phyloP scores from a whole-genome alignment of 2,888 invertebrate species.

The Yponomeuta plumbellus region DNA sequence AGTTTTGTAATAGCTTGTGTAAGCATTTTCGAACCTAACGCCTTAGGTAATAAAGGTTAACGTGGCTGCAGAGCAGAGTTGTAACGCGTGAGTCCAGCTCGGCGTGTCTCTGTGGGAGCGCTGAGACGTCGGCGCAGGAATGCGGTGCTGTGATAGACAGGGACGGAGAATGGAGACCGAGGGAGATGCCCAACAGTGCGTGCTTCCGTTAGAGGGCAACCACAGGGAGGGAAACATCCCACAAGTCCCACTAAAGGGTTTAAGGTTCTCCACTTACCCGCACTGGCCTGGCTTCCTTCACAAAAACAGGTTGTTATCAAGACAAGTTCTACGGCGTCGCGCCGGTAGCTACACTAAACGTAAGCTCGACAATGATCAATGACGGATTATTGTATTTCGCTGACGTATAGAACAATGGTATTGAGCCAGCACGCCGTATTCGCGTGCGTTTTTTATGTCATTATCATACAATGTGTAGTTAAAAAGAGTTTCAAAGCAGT shows the following conservation, averaged over 20 bases:
- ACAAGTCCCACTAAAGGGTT: slow-evolving; percentile 1
- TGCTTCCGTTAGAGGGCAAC: slow-evolving; percentile 5
- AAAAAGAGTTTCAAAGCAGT: not conserved
- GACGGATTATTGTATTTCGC: not conserved
- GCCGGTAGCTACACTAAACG: not conserved
- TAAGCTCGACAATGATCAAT: not conserved
- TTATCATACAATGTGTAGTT: not conserved
- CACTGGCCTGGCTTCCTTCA: not conserved
- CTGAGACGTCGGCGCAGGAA: slow-evolving; percentile 43
- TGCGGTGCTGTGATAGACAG: slow-evolving; percentile 38
- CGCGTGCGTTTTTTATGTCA: not conserved
- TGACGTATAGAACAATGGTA: not conserved
- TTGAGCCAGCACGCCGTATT: not conserved
- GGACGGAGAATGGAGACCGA: slow-evolving; percentile 28
- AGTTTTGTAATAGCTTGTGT: not conserved
- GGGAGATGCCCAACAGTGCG: slow-evolving; percentile 28
- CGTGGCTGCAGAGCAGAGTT: slow-evolving; percentile 22
- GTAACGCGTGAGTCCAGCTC: slow-evolving; percentile 22
- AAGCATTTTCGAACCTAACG: not conserved
- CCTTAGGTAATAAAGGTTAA: not conserved
- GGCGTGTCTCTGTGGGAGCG: slow-evolving; percentile 60
- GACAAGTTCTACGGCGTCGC: not conserved
- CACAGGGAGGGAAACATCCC: not conserved
- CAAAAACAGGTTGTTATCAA: not conserved
- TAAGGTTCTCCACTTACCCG: not conserved